Evolutionary conservation across 2,888 invertebrate genomes (phyloP).

Genomic region (Drosophila borborema): DNA sequence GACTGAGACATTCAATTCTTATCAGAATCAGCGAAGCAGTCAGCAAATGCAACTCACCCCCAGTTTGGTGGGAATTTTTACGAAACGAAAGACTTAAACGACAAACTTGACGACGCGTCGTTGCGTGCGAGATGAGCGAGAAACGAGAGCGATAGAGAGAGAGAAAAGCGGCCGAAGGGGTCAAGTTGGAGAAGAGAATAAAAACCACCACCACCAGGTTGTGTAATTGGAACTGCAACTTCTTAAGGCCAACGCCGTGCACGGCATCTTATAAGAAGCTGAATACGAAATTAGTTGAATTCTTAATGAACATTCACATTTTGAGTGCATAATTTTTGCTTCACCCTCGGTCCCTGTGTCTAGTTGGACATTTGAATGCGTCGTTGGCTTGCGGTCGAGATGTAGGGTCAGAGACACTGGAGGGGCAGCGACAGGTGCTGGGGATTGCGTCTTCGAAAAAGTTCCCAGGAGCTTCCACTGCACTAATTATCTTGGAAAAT

Average conservation of each 20-base stretch:
- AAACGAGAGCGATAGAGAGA: not conserved
- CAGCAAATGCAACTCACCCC: slow-evolving; percentile 45
- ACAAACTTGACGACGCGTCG: slow-evolving; percentile 53
- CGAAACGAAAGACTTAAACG: slow-evolving; percentile 75
- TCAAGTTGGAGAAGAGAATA: not conserved
- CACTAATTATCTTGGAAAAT: slow-evolving; percentile 79
- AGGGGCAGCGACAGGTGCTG: slow-evolving; percentile 23
- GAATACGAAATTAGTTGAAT: slow-evolving; percentile 80
- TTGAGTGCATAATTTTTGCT: slow-evolving; percentile 57
- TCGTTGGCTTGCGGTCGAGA: slow-evolving; percentile 58
- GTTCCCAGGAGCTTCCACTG: slow-evolving; percentile 72
- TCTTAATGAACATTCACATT: slow-evolving; percentile 72
- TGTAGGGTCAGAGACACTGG: not conserved
- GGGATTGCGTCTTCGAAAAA: slow-evolving; percentile 49
- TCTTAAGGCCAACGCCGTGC: slow-evolving; percentile 55
- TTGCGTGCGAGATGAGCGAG: slow-evolving; percentile 61
- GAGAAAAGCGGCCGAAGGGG: slow-evolving; percentile 8
- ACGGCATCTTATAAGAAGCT: slow-evolving; percentile 73
- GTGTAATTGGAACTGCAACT: slow-evolving; percentile 67
- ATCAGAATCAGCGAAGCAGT: slow-evolving; percentile 60
- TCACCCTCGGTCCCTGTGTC: slow-evolving; percentile 17
- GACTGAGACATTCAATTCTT: slow-evolving; percentile 50
- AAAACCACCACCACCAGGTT: slow-evolving; percentile 75
- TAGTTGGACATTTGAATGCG: slow-evolving; percentile 52
- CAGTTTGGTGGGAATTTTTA: slow-evolving; percentile 38